Evolutionary conservation across 64 coral and sea anemone genomes (phyloP).

Genomic region (Catalaphyllia jardinei): DNA sequence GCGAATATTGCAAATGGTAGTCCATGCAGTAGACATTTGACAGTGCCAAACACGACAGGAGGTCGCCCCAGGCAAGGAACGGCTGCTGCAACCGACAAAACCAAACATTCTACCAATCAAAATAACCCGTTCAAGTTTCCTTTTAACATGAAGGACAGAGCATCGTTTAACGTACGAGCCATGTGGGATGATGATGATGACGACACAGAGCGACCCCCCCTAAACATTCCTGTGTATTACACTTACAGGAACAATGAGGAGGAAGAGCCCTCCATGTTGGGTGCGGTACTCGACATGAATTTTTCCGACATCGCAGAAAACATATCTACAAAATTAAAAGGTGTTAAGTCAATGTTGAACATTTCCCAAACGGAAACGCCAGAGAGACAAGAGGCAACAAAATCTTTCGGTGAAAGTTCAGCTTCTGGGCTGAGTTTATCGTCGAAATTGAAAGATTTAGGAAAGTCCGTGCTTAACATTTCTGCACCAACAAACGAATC

Average conservation of each 20-base stretch:
- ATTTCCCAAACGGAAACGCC: background rate
- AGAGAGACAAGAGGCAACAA: background rate
- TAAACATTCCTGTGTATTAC: constrained; percentile 59
- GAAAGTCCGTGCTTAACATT: constrained; percentile 54
- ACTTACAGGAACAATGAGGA: constrained; percentile 44
- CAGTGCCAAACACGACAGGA: background rate
- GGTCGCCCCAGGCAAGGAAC: constrained; percentile 8
- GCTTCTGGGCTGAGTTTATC: constrained; percentile 18
- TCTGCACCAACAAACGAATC: background rate
- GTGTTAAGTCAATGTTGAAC: constrained; percentile 36
- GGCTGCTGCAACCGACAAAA: background rate
- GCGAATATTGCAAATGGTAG: constrained; percentile 42
- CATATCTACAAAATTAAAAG: constrained; percentile 53
- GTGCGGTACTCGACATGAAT: constrained; percentile 33
- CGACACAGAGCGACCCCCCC: background rate
- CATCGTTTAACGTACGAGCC: constrained; percentile 11
- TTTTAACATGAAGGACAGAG: background rate
- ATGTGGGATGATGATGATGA: constrained; percentile 48
- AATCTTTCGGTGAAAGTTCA: background rate
- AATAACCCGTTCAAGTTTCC: constrained; percentile 42
- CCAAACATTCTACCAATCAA: background rate
- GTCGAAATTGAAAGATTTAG: constrained; percentile 51
- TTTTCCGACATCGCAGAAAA: constrained; percentile 49
- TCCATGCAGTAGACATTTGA: constrained; percentile 5
- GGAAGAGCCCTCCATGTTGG: background rate